Conservation (phyloP, 2,113 vertebrate genomes). For the Vulpes ferrilata region DNA sequence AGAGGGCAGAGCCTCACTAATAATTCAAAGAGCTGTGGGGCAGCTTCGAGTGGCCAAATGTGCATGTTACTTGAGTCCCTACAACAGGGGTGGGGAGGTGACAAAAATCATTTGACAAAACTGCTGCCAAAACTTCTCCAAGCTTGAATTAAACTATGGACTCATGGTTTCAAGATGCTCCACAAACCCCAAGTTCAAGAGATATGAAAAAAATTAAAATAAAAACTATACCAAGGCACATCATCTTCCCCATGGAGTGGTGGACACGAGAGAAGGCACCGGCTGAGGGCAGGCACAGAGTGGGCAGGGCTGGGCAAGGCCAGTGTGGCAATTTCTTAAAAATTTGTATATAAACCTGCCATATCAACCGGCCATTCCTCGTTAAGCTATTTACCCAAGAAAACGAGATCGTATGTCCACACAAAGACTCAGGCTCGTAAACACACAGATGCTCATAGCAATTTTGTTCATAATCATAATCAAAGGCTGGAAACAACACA, state of each 20-base stretch:
- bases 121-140: neutral
- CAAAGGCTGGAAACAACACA: neutral
- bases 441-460: neutral
- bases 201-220: neutral
- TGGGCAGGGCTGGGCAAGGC: neutral
- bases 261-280: neutral
- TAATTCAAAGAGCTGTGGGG: neutral
- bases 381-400: neutral
- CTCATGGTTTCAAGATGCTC: neutral
- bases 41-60: neutral
- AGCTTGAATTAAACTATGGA: neutral
- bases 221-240: neutral
- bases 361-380: neutral
- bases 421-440: neutral
- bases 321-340: neutral
- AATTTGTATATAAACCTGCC: neutral
- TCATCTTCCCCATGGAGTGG: neutral
- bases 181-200: neutral
- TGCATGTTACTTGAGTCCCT: neutral
- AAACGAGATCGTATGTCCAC: neutral
- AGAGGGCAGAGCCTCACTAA: neutral
- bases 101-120: neutral
- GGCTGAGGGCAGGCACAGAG: neutral
- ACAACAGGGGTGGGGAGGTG: neutral
- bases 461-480: neutral